Evolutionary conservation across 2,113 vertebrate genomes (phyloP).

Genomic region (Micromys minutus): DNA sequence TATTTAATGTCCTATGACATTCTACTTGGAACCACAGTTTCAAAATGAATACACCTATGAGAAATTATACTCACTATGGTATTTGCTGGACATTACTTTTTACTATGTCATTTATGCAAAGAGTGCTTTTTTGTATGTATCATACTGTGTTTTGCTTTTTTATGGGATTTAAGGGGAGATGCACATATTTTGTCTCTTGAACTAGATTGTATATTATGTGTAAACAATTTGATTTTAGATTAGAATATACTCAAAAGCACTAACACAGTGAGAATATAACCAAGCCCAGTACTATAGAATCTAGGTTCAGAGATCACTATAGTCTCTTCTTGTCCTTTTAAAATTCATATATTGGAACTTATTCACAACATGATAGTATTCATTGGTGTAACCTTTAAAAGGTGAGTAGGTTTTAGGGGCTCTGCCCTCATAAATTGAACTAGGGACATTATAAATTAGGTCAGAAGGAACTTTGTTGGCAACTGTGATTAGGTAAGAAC

Average conservation of each 20-base stretch:
- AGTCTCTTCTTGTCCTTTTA: background rate
- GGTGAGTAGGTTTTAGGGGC: background rate
- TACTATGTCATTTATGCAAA: background rate
- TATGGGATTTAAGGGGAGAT: background rate
- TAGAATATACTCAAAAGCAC: background rate
- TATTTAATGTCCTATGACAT: background rate
- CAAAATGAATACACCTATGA: background rate
- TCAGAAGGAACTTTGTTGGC: background rate
- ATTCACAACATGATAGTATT: background rate
- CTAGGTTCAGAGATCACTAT: background rate
- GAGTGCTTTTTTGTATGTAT: background rate
- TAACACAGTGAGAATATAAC: background rate
- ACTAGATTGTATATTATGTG: background rate
- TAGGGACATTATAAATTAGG: background rate
- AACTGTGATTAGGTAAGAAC: background rate
- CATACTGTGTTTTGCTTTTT: background rate
- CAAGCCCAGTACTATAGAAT: background rate
- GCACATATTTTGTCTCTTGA: background rate
- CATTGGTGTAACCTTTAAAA: background rate
- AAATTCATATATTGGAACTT: background rate
- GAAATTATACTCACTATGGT: background rate
- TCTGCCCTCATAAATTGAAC: background rate
- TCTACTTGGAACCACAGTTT: conserved; percentile 3
- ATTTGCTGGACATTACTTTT: conserved; percentile 2
- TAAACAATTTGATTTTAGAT: conserved; percentile 13